Base-by-base conservation (phyloP, 2,797 vertebrate genomes). In the Hybognathus amarus region DNA sequence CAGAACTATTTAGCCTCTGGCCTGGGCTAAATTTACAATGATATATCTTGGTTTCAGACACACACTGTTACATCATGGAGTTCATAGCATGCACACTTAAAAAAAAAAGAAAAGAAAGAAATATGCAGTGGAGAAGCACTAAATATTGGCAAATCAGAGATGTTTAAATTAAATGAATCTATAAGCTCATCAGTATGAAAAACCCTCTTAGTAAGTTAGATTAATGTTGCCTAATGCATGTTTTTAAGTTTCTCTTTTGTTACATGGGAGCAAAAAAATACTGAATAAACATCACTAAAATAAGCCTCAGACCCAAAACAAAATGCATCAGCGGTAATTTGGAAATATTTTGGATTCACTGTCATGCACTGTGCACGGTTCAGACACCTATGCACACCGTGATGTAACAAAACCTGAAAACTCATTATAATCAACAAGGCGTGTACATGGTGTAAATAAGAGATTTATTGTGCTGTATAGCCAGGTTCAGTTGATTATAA, bases 1-100 rank as follows among this genome's bases (percentile, higher is more conserved):
- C 38, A 66, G 27, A 61, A 61, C 64, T 33, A 6, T 79, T 54
- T 77, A 67, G 36, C 75, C 40, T 70, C 27, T 69, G 38, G 38
- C 73, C n/a, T 8, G 18, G 80, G 71, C 63, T 56, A 76, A 40
- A 82, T 68, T 54, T 76, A 13, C 8, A 27, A 9, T 40, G 4
- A 67, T 54, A 38, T 12, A 64, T 75, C n/a, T 64, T 67, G 47
- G 15, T 66, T 67, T 74, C 22, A 52, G 11, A 82, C 20, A 18
- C 42, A 66, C 45, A 42, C 17, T 3, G 22, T 75, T 52, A 54
- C 22, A 82, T 82, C 30, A 82, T 24, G 5, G 27, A 47, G 22
- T 56, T 69, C n/a, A 69, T 27, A 30, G 33, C 30, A 20, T 52
- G 30, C 5, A 20, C 9, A 6, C 0, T n/a, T 33, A 27, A 30